Percentiles rank a stretch among this genome's conserved stretches.
Conservation (phyloP, 2,113 vertebrate genomes). For the Semicossyphus pulcher region DNA sequence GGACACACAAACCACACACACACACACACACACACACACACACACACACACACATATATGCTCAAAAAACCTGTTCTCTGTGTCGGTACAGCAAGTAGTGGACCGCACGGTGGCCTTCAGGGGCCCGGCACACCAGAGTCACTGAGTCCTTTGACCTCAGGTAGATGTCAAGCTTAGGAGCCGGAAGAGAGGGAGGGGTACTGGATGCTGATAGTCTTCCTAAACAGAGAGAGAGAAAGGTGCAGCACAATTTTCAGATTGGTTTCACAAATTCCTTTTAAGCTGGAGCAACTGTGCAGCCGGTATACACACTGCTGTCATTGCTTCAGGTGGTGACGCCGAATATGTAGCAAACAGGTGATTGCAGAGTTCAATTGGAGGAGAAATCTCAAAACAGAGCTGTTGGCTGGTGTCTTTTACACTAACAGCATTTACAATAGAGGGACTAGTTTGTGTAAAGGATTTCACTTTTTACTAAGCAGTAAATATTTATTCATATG, state of each 20-base stretch:
- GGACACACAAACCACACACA: not conserved
- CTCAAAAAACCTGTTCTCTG: not conserved
- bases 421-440: no score
- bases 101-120: constrained; percentile 62
- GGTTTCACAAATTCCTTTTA: constrained; percentile 14
- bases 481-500: no score
- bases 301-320: no score
- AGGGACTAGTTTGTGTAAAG: no score
- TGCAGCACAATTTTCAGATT: not conserved
- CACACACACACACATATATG: not conserved
- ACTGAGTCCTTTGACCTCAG: constrained; percentile 10
- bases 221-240: constrained; percentile 23
- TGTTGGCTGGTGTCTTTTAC: no score
- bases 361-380: constrained; percentile 1
- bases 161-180: constrained; percentile 61
- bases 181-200: not conserved
- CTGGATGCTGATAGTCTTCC: constrained; percentile 48
- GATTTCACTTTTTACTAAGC: no score
- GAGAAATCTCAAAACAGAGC: no score
- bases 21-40: not conserved
- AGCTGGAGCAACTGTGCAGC: constrained; percentile 12
- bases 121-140: constrained; percentile 69
- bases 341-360: not conserved
- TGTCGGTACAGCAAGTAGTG: constrained; percentile 64
- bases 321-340: not conserved